Evolutionary conservation across 2,113 vertebrate genomes (phyloP).

Genomic region (Scomber colias): DNA sequence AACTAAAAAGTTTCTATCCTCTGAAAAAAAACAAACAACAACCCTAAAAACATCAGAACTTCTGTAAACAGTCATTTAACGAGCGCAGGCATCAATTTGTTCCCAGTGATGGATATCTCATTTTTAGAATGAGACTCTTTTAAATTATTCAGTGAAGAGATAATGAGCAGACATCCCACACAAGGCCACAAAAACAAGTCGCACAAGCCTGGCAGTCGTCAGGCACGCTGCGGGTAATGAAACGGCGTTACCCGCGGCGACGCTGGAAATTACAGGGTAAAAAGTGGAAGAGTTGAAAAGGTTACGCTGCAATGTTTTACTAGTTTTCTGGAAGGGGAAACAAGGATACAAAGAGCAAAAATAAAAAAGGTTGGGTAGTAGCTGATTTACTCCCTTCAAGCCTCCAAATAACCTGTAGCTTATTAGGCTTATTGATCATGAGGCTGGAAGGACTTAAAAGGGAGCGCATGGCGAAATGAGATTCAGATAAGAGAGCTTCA

Average conservation of each 20-base stretch:
- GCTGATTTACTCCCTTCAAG: background rate
- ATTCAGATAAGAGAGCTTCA: too few relatives aligned
- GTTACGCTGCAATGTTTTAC: slow-evolving; percentile 6
- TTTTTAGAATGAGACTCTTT: slow-evolving; percentile 28
- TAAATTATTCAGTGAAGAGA: slow-evolving; percentile 51
- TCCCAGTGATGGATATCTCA: slow-evolving; percentile 35
- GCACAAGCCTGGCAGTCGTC: slow-evolving; percentile 29
- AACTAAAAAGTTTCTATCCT: background rate
- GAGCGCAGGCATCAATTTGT: slow-evolving; percentile 31
- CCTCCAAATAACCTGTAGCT: slow-evolving; percentile 18
- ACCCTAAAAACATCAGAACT: background rate
- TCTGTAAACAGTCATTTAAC: slow-evolving; percentile 23
- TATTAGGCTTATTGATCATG: slow-evolving; percentile 14
- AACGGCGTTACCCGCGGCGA: slow-evolving; percentile 11
- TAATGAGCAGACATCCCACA: slow-evolving; percentile 57
- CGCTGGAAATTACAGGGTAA: slow-evolving; percentile 27
- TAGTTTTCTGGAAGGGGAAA: background rate
- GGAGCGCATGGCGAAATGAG: background rate
- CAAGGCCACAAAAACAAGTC: slow-evolving; percentile 46
- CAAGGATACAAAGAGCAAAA: background rate
- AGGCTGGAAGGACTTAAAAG: background rate
- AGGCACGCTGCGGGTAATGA: background rate
- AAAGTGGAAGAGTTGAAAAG: slow-evolving; percentile 33
- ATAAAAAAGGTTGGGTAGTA: background rate
- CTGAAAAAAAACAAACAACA: background rate